Percentiles rank a stretch among this genome's conserved stretches.
phyloP scores from a whole-genome alignment of 2,797 vertebrate species.

The Sylvilagus floridanus region DNA sequence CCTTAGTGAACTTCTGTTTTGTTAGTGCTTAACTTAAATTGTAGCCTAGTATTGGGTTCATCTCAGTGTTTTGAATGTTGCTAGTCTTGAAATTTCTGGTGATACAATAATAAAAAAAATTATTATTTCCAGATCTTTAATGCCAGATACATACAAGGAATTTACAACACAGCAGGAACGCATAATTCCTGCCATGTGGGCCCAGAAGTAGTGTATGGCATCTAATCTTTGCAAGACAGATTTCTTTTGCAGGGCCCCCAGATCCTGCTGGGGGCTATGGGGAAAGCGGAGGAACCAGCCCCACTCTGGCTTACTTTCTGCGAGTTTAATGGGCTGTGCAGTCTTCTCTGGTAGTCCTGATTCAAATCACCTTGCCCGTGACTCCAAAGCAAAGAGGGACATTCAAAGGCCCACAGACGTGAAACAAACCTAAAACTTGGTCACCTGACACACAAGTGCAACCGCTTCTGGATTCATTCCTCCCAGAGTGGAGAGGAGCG shows the following conservation, averaged over 20 bases:
- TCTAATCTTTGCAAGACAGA: background rate
- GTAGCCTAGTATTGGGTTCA: background rate
- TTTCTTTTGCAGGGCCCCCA: background rate
- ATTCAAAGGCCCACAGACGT: background rate
- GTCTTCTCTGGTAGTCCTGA: background rate
- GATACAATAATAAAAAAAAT: background rate
- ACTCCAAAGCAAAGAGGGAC: background rate
- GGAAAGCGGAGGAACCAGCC: background rate
- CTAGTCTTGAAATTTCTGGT: conserved; percentile 51
- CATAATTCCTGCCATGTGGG: background rate
- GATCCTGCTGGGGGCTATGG: background rate
- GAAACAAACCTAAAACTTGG: background rate
- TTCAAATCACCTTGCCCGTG: background rate
- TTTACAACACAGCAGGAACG: background rate
- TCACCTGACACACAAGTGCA: background rate
- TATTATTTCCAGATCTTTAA: background rate
- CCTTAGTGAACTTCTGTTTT: background rate
- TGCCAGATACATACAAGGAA: background rate
- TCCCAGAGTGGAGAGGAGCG: background rate
- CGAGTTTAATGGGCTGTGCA: background rate
- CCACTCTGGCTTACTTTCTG: background rate
- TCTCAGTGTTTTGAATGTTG: conserved; percentile 13
- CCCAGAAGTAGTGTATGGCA: background rate
- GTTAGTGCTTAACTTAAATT: conserved; percentile 24
- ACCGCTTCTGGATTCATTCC: conserved; percentile 9